Base-by-base conservation (phyloP, 2,888 invertebrate genomes). In the Aspidiotus rigidus region DNA sequence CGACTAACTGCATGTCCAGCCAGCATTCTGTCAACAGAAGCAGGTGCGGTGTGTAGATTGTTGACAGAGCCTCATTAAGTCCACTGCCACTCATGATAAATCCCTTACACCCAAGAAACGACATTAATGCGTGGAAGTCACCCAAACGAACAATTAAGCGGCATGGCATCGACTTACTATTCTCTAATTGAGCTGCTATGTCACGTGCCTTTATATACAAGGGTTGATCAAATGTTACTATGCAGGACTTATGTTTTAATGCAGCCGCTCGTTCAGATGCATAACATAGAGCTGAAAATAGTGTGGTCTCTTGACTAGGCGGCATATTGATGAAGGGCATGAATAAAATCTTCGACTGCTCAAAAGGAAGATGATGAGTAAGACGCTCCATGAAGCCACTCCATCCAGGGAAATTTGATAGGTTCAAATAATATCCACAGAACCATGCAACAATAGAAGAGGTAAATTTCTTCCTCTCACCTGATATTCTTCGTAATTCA, bases 41-140 rank as follows among this genome's bases (percentile, higher is more conserved):
- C 72, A 67, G 73, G 71, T 72, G 77, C 73, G n/a, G n/a, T n/a
- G n/a, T n/a, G 74, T 75, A 77, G 64, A 76, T 74, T 8, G 41
- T 62, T 40, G 62, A 62, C 13, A 75, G 71, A 9, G 73, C 69
- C 72, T 78, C 77, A 72, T 76, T 75, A 11, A 79, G 42, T 7
- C 78, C 78, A 71, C 77, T 78, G 70, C 77, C 77, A n/a, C 71
- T 72, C 77, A 78, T 78, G 41, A 77, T 73, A 63, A 73, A 71
- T 40, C 77, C 77, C 57, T 78, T 73, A 44, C 75, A 49, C 67
- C 76, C 76, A 60, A 77, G 66, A 73, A 75, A 78, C 0, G 76
- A 78, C 77, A 78, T 77, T 39, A 76, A 42, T 44, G 74, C 53
- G 71, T 77, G 76, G 72, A 76, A 76, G 7, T 75, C 75, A 11